Evolutionary conservation across 2,797 vertebrate species (phyloP), one percentile per base, ranked within the genome.

Genomic region (Propithecus deckenii): DNA sequence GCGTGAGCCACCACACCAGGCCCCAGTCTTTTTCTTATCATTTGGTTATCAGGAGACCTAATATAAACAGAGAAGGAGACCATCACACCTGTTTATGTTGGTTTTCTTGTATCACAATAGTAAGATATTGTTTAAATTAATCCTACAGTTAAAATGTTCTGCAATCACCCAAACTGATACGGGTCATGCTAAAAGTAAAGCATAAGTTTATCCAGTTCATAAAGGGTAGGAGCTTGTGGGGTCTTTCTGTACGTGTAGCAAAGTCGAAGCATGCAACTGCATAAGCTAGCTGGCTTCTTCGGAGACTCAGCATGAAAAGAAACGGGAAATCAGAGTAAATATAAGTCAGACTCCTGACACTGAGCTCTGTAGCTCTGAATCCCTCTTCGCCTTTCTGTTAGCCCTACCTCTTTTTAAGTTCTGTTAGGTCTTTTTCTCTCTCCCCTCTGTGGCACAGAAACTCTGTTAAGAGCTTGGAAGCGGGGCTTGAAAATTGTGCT

Each of bases 271-370:
- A 83, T 83, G 3, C 20, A 88, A 59, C 14, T 69, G 48, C 15
- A 89, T 74, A 92, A 79, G 17, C 52, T 17, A 80, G 30, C 38
- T 90, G 17, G 2, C 7, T 84, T 63, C 72, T 78, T 91, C 59
- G 35, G 76, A 93, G 50, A 83, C 5, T 61, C 38, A 59, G 46
- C n/a, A 94, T 86, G 30, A 92, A 97, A 96, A 89, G 55, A 83
- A 89, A 85, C 8, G 72, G 6, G 50, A 92, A 87, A 86, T 91
- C 18, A 86, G 38, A 74, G 43, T 76, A 90, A 92, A 94, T 87
- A 79, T 43, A 69, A 92, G 78, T 95, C 30, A 25, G 41, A 25
- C 20, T 74, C 35, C 63, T 92, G 46, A 90, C 30, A 65, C 43
- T 43, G 55, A 43, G 10, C 61, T 96, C 52, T 61, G 23, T 63